A percentile compares a stretch with the other conserved stretches of the same genome.
Evolutionary conservation across 2,113 vertebrate genomes (phyloP).

Genomic region (Albula goreensis): DNA sequence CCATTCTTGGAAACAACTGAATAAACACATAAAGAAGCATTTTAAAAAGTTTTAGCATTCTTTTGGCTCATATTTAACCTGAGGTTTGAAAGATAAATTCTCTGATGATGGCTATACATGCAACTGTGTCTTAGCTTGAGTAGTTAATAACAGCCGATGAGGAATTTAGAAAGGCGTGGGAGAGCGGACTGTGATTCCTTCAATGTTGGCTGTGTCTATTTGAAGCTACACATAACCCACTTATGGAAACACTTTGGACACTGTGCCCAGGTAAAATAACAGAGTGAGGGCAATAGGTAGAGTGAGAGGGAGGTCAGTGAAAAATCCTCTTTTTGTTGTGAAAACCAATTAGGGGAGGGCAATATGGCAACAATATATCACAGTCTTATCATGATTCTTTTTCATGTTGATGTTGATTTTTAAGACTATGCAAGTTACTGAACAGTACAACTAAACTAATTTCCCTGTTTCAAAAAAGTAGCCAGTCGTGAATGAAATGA

Average conservation of each 20-base stretch:
- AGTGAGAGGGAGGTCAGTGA: not conserved
- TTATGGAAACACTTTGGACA: not conserved
- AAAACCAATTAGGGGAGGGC: not conserved
- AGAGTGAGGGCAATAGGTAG: not conserved
- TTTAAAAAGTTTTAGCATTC: not conserved
- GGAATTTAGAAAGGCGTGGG: not conserved
- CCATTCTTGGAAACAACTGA: not conserved
- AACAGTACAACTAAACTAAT: too few relatives aligned
- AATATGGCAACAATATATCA: too few relatives aligned
- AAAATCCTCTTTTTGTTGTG: not conserved
- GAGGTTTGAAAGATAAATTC: not conserved
- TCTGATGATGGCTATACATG: not conserved
- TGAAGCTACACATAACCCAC: not conserved
- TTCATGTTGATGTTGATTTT: too few relatives aligned
- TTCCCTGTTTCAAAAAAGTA: too few relatives aligned
- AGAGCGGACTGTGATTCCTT: not conserved
- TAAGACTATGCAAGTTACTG: too few relatives aligned
- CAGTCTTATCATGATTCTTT: too few relatives aligned
- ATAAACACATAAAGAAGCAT: not conserved
- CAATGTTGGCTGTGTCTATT: not conserved
- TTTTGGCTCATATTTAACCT: not conserved
- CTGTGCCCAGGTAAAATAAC: not conserved
- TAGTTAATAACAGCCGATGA: not conserved
- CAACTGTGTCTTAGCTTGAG: not conserved
- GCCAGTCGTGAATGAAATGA: too few relatives aligned